Evolutionary conservation across 2,113 vertebrate species (phyloP), one percentile per base, ranked within the genome.

Genomic region (Microcebus tavaratra): DNA sequence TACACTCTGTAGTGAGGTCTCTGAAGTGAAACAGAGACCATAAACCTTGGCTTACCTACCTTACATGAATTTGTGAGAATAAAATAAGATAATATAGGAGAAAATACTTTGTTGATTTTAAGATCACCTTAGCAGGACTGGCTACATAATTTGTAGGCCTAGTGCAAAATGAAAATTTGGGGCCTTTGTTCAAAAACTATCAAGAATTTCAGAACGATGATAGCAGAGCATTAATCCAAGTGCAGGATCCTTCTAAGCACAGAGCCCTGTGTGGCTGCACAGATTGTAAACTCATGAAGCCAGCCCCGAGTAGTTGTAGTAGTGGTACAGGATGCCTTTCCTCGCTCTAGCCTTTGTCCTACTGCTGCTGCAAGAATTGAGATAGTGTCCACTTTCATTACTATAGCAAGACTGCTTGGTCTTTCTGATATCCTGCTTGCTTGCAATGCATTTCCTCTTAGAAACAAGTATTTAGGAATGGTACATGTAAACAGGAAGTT

Each of bases 81-180:
- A 36, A 55, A 81, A 61, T 31, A 31, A 86, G 7, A 27, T 61
- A 23, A 75, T 20, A 20, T 48, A 65, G 34, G 5, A 31, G 7
- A 80, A 84, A 75, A 23, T 3, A 63, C 4, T 59, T 70, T 50
- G 48, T 36, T 88, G 91, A 90, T 92, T 95, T 89, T 73, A 76
- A 82, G 48, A 29, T 13, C 39, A 11, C 2, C 12, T 87, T 91
- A 79, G n/a, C 31, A 80, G n/a, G 18, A 29, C 23, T 45, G n/a
- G 15, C 53, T 63, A 63, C 31, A 75, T 50, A 48, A 70, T 57
- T 48, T 86, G 20, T n/a, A 18, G 18, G 23, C n/a, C 8, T 23
- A 59, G n/a, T 65, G 29, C 10, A 70, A 95, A 82, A 57, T 78
- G n/a, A 85, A 95, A 82, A 81, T 57, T 3, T 6, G 18, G 13